A percentile compares a stretch with the other conserved stretches of the same genome.
These are phyloP conservation scores for Alligator sinensis DNA, from an alignment of 2,113 vertebrate species.

Conservation along the genomic window DNA sequence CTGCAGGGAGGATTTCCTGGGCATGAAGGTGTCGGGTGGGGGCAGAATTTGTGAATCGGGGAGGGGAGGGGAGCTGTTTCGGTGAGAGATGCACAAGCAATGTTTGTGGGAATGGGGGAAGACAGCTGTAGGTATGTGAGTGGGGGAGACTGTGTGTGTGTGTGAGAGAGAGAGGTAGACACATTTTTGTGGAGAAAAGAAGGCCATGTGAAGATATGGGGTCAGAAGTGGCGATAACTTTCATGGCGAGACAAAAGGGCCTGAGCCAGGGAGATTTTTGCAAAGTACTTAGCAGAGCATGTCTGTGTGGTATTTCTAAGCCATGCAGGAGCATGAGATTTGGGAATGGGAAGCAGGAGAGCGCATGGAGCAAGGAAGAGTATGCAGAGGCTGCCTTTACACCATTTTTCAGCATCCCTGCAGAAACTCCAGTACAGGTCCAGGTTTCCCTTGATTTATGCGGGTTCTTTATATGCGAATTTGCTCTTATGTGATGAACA, in stretches of 20 bases:
- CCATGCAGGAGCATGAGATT: neutral
- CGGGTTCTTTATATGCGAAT: too few relatives aligned
- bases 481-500: too few relatives aligned
- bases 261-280: neutral
- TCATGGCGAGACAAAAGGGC: neutral
- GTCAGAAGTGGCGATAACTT: neutral
- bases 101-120: too few relatives aligned
- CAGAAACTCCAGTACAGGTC: neutral
- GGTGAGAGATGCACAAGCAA: too few relatives aligned
- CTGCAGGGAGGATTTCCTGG: neutral
- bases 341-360: neutral
- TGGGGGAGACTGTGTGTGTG: neutral
- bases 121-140: neutral
- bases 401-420: neutral
- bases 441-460: too few relatives aligned
- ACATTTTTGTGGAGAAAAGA: neutral
- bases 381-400: neutral
- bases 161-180: neutral
- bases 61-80: too few relatives aligned
- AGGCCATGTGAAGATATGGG: neutral
- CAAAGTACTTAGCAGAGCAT: neutral
- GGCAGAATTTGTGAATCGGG: too few relatives aligned
- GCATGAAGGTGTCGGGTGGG: too few relatives aligned
- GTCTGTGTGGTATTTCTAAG: neutral
- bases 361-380: neutral